Evolutionary conservation across 2,888 invertebrate species (phyloP).

Genomic region (Marasmarcha lunaedactyla): DNA sequence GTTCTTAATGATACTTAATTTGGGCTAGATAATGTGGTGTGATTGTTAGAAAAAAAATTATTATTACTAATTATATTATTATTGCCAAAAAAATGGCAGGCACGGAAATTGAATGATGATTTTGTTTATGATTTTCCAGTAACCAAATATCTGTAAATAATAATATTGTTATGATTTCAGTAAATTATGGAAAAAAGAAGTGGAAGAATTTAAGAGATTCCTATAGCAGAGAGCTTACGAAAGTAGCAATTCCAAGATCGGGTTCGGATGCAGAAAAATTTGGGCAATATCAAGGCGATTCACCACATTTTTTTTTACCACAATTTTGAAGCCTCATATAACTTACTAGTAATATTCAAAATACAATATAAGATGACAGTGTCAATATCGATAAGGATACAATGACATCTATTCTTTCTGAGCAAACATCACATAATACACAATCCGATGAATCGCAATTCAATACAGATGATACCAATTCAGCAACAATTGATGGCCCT

Average conservation of each 20-base stretch:
- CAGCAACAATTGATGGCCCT: conserved; percentile 11
- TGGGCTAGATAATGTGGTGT: too few relatives aligned
- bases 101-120: conserved; percentile 9
- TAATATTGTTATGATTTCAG: conserved; percentile 10
- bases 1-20: too few relatives aligned
- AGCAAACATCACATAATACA: conserved; percentile 8
- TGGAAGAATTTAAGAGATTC: conserved; percentile 11
- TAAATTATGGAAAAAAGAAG: conserved; percentile 8
- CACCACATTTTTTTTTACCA: conserved; percentile 11
- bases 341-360: conserved; percentile 10
- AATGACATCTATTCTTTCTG: conserved; percentile 8
- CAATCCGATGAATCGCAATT: conserved; percentile 8
- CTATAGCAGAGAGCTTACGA: conserved; percentile 8
- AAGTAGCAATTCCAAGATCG: conserved; percentile 8
- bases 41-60: too few relatives aligned
- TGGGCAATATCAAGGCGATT: conserved; percentile 9
- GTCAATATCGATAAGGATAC: conserved; percentile 8
- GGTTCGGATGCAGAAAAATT: conserved; percentile 8
- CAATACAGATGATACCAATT: conserved; percentile 8
- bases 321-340: conserved; percentile 10
- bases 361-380: conserved; percentile 7
- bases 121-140: conserved; percentile 9
- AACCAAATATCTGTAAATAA: conserved; percentile 9
- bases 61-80: too few relatives aligned
- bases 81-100: conserved; percentile 3